Evolutionary conservation across 1,140 invertebrate genomes (phyloP).

Genomic region (Drosophila mayri): DNA sequence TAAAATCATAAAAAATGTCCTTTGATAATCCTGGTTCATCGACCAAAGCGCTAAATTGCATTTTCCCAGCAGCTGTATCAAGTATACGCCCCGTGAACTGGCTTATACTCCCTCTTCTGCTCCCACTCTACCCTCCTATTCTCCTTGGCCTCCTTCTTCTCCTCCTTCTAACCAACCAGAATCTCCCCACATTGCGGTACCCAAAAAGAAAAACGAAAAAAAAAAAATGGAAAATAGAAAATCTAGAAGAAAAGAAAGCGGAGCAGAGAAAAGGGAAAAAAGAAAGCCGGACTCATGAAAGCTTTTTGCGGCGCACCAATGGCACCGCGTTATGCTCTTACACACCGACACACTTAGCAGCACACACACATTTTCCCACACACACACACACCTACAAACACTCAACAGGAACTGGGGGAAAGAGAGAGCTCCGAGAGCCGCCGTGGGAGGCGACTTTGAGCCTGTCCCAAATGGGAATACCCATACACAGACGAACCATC

Average conservation of each 20-base stretch:
- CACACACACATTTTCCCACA: conserved; percentile 33
- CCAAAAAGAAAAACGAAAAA: conserved; percentile 33
- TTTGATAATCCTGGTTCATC: not conserved
- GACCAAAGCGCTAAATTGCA: not conserved
- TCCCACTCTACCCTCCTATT: no score
- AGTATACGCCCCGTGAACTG: conserved; percentile 34
- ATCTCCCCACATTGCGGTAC: conserved; percentile 54
- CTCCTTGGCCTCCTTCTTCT: not conserved
- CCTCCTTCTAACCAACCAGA: conserved; percentile 32
- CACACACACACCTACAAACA: not conserved
- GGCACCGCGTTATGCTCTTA: conserved; percentile 84
- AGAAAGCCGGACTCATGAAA: conserved; percentile 77
- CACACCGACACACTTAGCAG: conserved; percentile 55
- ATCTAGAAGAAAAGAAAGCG: conserved; percentile 37
- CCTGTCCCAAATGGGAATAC: conserved; percentile 59
- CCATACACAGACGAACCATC: conserved; percentile 33
- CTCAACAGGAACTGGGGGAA: not conserved
- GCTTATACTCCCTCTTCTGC: not conserved
- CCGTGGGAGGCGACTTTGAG: conserved; percentile 39
- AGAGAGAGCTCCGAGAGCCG: conserved; percentile 1
- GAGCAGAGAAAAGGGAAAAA: conserved; percentile 30
- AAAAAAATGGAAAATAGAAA: conserved; percentile 13
- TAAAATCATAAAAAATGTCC: not conserved
- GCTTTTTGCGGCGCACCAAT: conserved; percentile 85
- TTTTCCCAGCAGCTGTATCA: conserved; percentile 8